Conservation (phyloP, 2,888 invertebrate genomes). For the Podotricha telesiphe region DNA sequence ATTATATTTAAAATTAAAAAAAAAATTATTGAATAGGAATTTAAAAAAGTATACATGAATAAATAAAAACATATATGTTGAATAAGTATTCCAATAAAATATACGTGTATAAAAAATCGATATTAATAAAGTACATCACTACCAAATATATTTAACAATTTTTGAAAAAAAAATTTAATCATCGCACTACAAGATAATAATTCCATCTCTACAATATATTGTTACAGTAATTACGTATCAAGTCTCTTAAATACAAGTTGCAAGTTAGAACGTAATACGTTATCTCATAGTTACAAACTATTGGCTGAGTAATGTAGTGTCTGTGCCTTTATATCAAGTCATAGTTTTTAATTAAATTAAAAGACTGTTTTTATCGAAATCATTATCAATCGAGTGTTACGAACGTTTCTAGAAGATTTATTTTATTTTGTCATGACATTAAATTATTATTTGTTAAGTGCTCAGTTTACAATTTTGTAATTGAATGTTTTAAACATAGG, state of each 20-base stretch:
- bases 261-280: slow-evolving; percentile 14
- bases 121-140: background rate
- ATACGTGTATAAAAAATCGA: background rate
- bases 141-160: background rate
- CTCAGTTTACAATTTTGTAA: background rate
- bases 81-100: no score
- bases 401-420: background rate
- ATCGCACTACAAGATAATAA: background rate
- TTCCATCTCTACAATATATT: background rate
- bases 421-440: background rate
- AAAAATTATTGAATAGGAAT: no score
- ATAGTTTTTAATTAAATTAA: background rate
- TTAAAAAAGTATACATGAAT: no score
- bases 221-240: slow-evolving; percentile 12
- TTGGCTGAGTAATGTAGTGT: slow-evolving; percentile 9
- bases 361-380: background rate
- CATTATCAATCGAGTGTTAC: background rate
- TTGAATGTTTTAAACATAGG: background rate
- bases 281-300: slow-evolving; percentile 23
- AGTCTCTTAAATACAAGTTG: background rate
- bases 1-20: no score
- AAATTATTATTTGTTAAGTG: background rate
- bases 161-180: background rate
- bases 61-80: no score
- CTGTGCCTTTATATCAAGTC: background rate